Evolutionary conservation across 2,888 invertebrate species (phyloP).

Genomic region (Eugnorisma glareosa): DNA sequence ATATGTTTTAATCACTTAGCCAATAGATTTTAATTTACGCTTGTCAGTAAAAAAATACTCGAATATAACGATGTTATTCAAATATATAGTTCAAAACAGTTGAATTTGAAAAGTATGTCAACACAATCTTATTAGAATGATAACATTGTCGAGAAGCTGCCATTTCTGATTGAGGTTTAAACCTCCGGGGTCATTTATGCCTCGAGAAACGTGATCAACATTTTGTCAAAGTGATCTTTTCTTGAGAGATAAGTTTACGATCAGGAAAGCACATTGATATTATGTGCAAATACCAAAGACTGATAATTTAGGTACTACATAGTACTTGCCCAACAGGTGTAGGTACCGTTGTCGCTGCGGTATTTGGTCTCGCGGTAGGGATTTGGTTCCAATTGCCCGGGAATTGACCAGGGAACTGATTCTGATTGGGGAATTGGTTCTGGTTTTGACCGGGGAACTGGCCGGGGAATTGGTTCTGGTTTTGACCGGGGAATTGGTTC

Average conservation of each 20-base stretch:
- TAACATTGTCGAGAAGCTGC: neutral
- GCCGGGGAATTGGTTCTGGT: slow-evolving; percentile 51
- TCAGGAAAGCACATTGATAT: neutral
- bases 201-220: neutral
- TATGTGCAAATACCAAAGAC: neutral
- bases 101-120: slow-evolving; percentile 4
- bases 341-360: slow-evolving; percentile 25
- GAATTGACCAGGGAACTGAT: slow-evolving; percentile 1
- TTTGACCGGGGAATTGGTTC: slow-evolving; percentile 51
- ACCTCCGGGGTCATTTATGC: neutral
- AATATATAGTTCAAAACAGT: neutral
- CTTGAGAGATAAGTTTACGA: neutral
- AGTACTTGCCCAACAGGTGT: slow-evolving; percentile 51
- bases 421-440: slow-evolving; percentile 38
- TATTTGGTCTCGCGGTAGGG: slow-evolving; percentile 30
- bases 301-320: neutral
- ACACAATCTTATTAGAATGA: slow-evolving; percentile 6
- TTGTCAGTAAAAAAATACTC: neutral
- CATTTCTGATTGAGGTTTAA: slow-evolving; percentile 1
- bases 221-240: neutral
- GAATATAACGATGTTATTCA: neutral
- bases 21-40: neutral
- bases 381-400: neutral
- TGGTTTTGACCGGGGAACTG: slow-evolving; percentile 39
- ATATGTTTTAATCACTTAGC: neutral